These are phyloP conservation scores for Acrossocheilus wenchowensis DNA, from an alignment of 2,797 vertebrate species.

Conservation along the genomic window DNA sequence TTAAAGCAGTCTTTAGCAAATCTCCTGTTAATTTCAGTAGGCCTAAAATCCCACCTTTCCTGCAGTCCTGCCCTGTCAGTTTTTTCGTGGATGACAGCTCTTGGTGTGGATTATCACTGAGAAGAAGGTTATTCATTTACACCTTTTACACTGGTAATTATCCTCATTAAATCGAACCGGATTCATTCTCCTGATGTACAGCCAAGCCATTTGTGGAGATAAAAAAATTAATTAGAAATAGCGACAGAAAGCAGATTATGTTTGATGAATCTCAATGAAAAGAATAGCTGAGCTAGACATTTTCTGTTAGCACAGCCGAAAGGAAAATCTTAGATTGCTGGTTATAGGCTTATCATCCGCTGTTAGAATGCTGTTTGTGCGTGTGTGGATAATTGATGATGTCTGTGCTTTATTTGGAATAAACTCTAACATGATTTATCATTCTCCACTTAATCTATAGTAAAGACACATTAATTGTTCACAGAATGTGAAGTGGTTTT, in stretches of 20 bases:
- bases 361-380: slow-evolving; percentile 26
- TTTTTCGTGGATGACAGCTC: not conserved
- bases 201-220: slow-evolving; percentile 41
- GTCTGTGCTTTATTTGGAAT: slow-evolving; percentile 3
- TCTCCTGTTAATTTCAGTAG: not conserved
- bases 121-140: slow-evolving; percentile 49
- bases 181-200: slow-evolving; percentile 42
- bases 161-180: slow-evolving; percentile 47
- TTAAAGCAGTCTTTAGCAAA: slow-evolving; percentile 14
- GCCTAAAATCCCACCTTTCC: not conserved
- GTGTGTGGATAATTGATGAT: not conserved
- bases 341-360: slow-evolving; percentile 3
- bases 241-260: slow-evolving; percentile 41
- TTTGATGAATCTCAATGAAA: slow-evolving; percentile 50
- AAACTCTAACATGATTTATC: slow-evolving; percentile 21
- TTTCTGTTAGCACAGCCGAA: slow-evolving; percentile 17
- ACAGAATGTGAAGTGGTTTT: not conserved
- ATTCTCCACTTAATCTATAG: not conserved
- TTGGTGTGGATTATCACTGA: slow-evolving; percentile 32
- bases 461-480: slow-evolving; percentile 13
- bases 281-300: slow-evolving; percentile 44
- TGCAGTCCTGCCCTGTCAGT: not conserved
- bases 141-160: slow-evolving; percentile 59
- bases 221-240: slow-evolving; percentile 49
- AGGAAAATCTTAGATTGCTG: slow-evolving; percentile 32